phyloP scores from a whole-genome alignment of 2,888 invertebrate species.

The Lacanobia oleracea region DNA sequence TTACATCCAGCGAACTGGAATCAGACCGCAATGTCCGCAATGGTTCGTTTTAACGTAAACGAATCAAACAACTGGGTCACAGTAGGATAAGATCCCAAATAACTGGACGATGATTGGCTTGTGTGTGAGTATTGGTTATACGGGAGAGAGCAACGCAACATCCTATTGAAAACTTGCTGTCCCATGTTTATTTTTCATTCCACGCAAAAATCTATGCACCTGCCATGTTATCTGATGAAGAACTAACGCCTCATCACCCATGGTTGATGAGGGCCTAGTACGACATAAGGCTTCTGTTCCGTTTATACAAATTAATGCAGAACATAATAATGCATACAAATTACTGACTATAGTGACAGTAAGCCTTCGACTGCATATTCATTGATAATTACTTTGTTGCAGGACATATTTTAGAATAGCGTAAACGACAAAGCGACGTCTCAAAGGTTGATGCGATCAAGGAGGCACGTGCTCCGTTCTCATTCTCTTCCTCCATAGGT shows the following conservation, averaged over 20 bases:
- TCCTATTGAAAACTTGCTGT: background rate
- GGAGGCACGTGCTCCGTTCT: slow-evolving; percentile 64
- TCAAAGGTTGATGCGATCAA: slow-evolving; percentile 46
- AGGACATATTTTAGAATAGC: background rate
- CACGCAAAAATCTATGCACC: background rate
- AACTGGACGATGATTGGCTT: slow-evolving; percentile 48
- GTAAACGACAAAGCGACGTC: slow-evolving; percentile 15
- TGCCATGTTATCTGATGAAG: no score
- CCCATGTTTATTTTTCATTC: background rate
- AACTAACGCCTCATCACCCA: background rate
- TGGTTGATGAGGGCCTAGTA: background rate
- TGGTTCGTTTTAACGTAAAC: slow-evolving; percentile 51
- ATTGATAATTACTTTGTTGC: slow-evolving; percentile 28
- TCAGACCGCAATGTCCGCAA: slow-evolving; percentile 21
- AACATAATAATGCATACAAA: background rate
- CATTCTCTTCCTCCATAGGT: slow-evolving; percentile 74
- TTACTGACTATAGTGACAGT: background rate
- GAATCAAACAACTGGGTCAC: slow-evolving; percentile 54
- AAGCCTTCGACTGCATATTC: slow-evolving; percentile 11
- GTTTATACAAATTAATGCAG: background rate
- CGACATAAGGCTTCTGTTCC: background rate
- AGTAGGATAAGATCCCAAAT: slow-evolving; percentile 47
- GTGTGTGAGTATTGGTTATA: slow-evolving; percentile 35
- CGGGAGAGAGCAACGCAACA: slow-evolving; percentile 12
- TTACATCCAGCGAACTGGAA: slow-evolving; percentile 11